Base-by-base conservation (phyloP, 23 tunicate species). In the Clavelina lepadiformis region DNA sequence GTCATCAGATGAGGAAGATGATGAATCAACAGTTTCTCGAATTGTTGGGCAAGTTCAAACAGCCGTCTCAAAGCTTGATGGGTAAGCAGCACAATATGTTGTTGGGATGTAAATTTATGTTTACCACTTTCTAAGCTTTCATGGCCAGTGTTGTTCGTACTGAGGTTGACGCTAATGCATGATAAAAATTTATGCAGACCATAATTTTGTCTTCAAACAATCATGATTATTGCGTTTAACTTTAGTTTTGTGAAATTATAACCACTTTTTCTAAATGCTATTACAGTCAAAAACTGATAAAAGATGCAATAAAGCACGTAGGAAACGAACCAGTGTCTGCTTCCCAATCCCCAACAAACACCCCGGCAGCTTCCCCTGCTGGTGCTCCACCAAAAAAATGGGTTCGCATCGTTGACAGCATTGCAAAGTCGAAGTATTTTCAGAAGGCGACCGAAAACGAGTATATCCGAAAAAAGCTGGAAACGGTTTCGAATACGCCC, bases 1-100 rank as follows among this genome's bases (percentile, higher is more conserved):
- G 64, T 89, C 97, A 56, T 89, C 97, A 6, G 91, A 82, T 74
- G n/a, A n/a, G n/a, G 88, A 81, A 35, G 96, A 88, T 58, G 87
- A 69, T n/a, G 72, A 75, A 38, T 68, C 78, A 25, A 31, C 82
- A 51, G 92, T 75, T 68, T 51, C 77, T 0, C 46, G 77, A 44
- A 1, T 75, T n/a, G 77, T 75, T 11, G 82, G 58, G 23, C 82
- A 83, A 49, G 77, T 82, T 1, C 89, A 73, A 44, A 69, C 47
- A 18, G 89, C 89, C 45, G 89, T 73, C 23, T 76, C 91, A 18
- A 35, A 35, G 30, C 51, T 67, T 44, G 65, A 69, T 44, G 65
- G 47, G 78, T 72, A 41, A 18, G 52, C 61, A 8, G 3, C 6
- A 19, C 6, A 13, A 54, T 54, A n/a, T n/a, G n/a, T 41, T 41